Base-by-base conservation (phyloP, 2,888 invertebrate genomes). In the Adelphocoris suturalis region DNA sequence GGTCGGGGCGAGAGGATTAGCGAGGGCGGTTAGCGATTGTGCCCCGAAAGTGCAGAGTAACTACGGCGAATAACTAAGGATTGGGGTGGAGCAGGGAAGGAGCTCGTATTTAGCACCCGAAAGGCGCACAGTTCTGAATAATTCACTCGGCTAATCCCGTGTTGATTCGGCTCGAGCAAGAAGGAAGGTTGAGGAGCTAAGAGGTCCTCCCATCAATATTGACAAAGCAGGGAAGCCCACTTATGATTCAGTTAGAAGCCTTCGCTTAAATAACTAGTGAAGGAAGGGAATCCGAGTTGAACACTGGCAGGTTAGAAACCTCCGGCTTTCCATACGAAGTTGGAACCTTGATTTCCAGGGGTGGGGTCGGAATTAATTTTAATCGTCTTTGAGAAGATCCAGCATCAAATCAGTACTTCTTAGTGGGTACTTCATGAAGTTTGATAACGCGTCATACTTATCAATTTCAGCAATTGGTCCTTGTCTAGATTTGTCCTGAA, bases 121-220 rank as follows among this genome's bases (percentile, higher is more conserved):
- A 86, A 75, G 68, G 68, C 55, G 86, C 47, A 46, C 47, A 23
- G 75, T 55, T 75, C 75, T 86, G 86, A 86, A 86, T 86, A 86
- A 86, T 86, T 86, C 86, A 86, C 86, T 76, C 46, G 86, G 86
- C 86, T 86, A 86, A 86, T 86, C 86, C 86, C 86, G 86, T 75
- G 86, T 86, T 86, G 86, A 86, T 86, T 86, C 86, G 68, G 86
- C 75, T 37, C 14, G 52, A 52, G 82, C 14, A 52, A 48, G 82
- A 47, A 78, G 78, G 78, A 46, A 37, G 78, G 78, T 78, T 78
- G 78, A 52, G 82, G 52, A 82, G 86, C 86, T 86, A 86, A 86
- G 86, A 86, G 86, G 86, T 86, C 86, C 76, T 75, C 46, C 68
- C 86, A 86, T 86, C 86, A 86, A 86, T 86, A 86, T 86, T 86